Base-by-base conservation (phyloP, 1,140 invertebrate genomes). In the Zaprionus davidi region DNA sequence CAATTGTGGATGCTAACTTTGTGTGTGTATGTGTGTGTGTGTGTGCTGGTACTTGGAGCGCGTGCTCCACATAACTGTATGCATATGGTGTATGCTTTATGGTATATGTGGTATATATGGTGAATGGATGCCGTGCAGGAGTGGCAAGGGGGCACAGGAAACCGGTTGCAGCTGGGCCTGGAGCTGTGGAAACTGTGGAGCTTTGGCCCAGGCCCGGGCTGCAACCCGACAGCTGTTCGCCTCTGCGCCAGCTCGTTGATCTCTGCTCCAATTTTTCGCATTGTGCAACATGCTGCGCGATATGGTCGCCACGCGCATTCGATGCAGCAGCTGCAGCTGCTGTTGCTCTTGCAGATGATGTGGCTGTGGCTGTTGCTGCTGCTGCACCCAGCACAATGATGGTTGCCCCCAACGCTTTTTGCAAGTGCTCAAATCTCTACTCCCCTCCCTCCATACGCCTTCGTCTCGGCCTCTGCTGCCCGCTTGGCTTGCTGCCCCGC, bases 191-290 rank as follows among this genome's bases (percentile, higher is more conserved):
- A 28, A 13, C 34, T 22, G 56, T 36, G 56, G 56, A 28, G 20
- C 56, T 22, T 34, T 36, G 56, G 56, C 56, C 58, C 36, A 60
- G 38, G 36, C 34, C n/a, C 58, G 56, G 51, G 38, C 38, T 63
- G 73, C 22, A 46, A 46, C 44, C 22, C 44, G 57, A 36, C 72
- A 71, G 68, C 79, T 81, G 79, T 72, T 85, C 57, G 66, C 60
- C 65, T 82, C 78, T 68, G 68, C 83, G 83, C 79, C 76, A 72
- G 71, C 82, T 86, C 83, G 84, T 86, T 86, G 83, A 86, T 86
- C 83, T 83, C 77, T 86, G 83, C 84, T 86, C 83, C 80, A 86
- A 80, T 86, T 86, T 83, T 26, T 51, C 68, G 78, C 80, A 83
- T 86, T 88, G 83, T 86, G 83, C 83, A 86, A 87, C 80, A 83